Conservation (phyloP, 2,888 invertebrate genomes). For the Phalera bucephala region DNA sequence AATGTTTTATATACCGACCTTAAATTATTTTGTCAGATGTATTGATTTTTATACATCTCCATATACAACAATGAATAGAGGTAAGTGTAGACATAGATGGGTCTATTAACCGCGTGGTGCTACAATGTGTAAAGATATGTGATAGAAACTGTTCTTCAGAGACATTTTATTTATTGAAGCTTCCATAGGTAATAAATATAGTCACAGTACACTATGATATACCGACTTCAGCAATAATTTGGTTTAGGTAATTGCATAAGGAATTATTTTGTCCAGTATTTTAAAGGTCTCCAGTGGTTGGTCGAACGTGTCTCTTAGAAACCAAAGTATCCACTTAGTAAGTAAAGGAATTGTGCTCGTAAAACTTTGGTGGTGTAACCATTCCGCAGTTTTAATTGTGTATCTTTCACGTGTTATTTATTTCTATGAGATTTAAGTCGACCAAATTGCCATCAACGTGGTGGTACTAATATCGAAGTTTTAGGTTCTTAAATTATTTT, state of each 20-base stretch:
- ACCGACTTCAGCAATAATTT: constrained; percentile 71
- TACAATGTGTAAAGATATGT: constrained; percentile 81
- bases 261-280: constrained; percentile 62
- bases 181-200: constrained; percentile 75
- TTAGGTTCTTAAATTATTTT: constrained; percentile 42
- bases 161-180: constrained; percentile 81
- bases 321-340: constrained; percentile 59
- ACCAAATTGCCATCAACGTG: constrained; percentile 47
- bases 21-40: constrained; percentile 82
- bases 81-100: constrained; percentile 79
- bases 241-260: constrained; percentile 62
- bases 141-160: constrained; percentile 81
- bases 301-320: constrained; percentile 61
- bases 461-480: constrained; percentile 43
- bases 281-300: constrained; percentile 44
- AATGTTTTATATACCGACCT: constrained; percentile 79
- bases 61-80: constrained; percentile 79
- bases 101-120: constrained; percentile 82
- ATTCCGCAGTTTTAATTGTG: constrained; percentile 39
- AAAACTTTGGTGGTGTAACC: constrained; percentile 45
- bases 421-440: constrained; percentile 51
- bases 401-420: constrained; percentile 39
- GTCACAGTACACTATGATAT: constrained; percentile 62
- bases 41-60: constrained; percentile 81
- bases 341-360: constrained; percentile 37